Base-by-base conservation (phyloP, 2,888 invertebrate genomes). In the Caenorhabditis afra region DNA sequence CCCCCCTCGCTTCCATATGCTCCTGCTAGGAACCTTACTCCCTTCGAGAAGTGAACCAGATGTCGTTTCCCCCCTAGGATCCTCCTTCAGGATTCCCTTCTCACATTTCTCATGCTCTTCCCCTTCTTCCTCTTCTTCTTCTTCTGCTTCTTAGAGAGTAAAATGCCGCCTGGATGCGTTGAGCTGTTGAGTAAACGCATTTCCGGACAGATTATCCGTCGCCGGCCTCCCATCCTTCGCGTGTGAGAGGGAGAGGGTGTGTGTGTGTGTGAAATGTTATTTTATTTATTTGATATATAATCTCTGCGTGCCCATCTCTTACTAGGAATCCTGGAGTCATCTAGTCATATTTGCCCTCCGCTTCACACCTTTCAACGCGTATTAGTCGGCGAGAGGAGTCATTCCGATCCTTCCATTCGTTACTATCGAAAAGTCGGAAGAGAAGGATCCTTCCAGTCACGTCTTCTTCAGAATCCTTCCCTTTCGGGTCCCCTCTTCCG, bases 161-260 rank as follows among this genome's bases (percentile, higher is more conserved):
- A 57, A 58, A 22, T 45, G 47, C 57, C 62, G 50, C 39, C 52
- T 64, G 58, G 52, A 65, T 74, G 73, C 66, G 62, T 59, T 74
- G 74, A 75, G 75, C 76, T 68, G 61, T 68, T 64, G 76, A 76
- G 76, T 76, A 76, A 76, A 76, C 76, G 66, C 68, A 76, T 76
- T 76, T 76, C 76, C 76, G 67, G 76, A 62, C 66, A 62, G 67
- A 76, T 76, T 76, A 76, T 68, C 75, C 50, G 45, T 44, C 29
- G 59, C 41, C 62, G 71, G 62, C 62, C 57, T 73, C 44, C 64
- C 58, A 57, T 57, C 55, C 50, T 20, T 52, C 14, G 44, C 35
- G 41, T 57, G 52, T 16, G 50, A 58, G 57, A 62, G 23, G 20
- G 71, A 55, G 57, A 64, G 58, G 49, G 45, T 45, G 53, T 52